Evolutionary conservation across 2,113 vertebrate genomes (phyloP).

Genomic region (Rhea americana): DNA sequence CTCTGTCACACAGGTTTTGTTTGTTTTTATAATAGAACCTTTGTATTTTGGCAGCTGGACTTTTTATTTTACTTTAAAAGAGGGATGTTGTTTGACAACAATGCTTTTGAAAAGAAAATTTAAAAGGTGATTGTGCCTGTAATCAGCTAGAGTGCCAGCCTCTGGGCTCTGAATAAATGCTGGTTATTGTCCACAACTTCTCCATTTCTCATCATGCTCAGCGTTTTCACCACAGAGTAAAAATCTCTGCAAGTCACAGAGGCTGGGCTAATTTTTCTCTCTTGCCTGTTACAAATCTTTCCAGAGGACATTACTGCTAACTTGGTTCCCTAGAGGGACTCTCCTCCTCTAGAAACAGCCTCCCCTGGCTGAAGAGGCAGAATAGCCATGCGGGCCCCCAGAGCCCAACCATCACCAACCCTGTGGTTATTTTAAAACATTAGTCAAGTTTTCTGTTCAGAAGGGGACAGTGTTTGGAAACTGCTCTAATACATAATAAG

Average conservation of each 20-base stretch:
- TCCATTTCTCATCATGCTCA: not conserved
- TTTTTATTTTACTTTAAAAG: not conserved
- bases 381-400: not conserved
- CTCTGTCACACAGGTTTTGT: not conserved
- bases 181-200: not conserved
- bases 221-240: not conserved
- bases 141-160: not conserved
- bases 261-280: not conserved
- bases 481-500: not conserved
- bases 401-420: not conserved
- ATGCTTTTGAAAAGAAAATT: not conserved
- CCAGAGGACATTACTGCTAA: not conserved
- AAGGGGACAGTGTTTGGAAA: not conserved
- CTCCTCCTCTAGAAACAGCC: not conserved
- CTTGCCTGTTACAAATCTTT: not conserved
- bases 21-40: not conserved
- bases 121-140: not conserved
- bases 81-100: not conserved
- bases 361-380: not conserved
- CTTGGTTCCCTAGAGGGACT: not conserved
- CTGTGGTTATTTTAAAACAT: constrained; percentile 3
- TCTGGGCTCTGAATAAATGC: not conserved
- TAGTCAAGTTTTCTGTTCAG: not conserved
- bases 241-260: not conserved
- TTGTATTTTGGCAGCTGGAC: not conserved